phyloP scores from a whole-genome alignment of 2,113 vertebrate species.

The Eolophus roseicapilla region DNA sequence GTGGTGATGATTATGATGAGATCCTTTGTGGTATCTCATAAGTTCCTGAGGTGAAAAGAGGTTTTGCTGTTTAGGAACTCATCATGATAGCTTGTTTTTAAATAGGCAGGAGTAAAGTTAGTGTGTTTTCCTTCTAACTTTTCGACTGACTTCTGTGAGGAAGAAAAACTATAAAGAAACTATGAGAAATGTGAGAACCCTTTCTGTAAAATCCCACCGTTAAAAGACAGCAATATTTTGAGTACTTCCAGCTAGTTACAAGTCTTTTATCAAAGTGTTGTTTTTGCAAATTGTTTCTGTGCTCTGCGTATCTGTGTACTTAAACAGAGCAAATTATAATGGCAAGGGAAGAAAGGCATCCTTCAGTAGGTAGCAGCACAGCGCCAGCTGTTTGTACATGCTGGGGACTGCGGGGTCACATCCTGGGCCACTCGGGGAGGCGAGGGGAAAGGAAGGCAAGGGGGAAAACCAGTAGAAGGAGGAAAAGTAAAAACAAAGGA shows the following conservation, averaged over 20 bases:
- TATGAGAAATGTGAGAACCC: neutral
- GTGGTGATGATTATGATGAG: neutral
- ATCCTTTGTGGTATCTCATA: neutral
- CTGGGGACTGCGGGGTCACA: neutral
- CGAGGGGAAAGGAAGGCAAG: neutral
- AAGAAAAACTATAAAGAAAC: neutral
- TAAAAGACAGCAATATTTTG: slow-evolving; percentile 6
- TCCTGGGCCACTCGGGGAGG: neutral
- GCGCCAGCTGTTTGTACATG: fast-evolving
- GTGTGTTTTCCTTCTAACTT: neutral
- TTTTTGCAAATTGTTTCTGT: neutral
- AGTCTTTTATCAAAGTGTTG: neutral
- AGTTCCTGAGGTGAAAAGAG: slow-evolving; percentile 29
- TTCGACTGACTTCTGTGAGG: neutral
- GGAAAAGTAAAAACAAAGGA: neutral
- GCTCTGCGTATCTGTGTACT: neutral
- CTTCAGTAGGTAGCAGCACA: neutral
- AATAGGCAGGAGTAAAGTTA: neutral
- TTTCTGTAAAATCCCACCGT: neutral
- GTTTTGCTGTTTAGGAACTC: slow-evolving; percentile 6
- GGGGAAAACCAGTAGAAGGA: neutral
- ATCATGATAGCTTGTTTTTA: slow-evolving; percentile 1
- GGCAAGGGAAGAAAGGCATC: neutral
- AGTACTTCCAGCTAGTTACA: slow-evolving; percentile 5
- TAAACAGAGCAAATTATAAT: neutral